A percentile compares a stretch with the other conserved stretches of the same genome.
These are phyloP conservation scores for Platycheirus rosarum DNA, from an alignment of 2,888 invertebrate species.

Conservation along the genomic window DNA sequence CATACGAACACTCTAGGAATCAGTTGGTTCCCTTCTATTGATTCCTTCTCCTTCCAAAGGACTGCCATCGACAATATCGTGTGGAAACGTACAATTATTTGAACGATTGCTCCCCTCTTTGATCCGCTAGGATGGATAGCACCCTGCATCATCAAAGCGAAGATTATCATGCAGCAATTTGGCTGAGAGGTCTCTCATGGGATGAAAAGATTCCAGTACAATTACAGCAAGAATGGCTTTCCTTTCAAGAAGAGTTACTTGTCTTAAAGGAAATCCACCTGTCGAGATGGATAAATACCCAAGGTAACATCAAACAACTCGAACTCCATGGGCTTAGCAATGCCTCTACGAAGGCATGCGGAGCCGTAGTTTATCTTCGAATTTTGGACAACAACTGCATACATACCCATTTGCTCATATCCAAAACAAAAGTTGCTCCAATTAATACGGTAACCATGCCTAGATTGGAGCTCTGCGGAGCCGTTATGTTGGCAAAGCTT, in stretches of 20 bases:
- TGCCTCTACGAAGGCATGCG: constrained; percentile 7
- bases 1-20: neutral
- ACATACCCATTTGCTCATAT: neutral
- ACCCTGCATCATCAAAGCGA: neutral
- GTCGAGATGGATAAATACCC: constrained; percentile 5
- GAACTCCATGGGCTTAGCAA: constrained; percentile 15
- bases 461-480: too few species aligned
- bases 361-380: constrained; percentile 4
- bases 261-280: neutral
- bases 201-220: neutral
- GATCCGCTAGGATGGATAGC: constrained; percentile 4
- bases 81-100: neutral
- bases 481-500: too few species aligned
- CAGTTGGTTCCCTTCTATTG: neutral
- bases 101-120: neutral
- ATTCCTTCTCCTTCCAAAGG: too few species aligned
- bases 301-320: neutral
- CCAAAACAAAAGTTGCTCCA: neutral
- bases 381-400: neutral
- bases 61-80: neutral
- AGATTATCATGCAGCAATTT: neutral
- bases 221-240: neutral
- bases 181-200: neutral
- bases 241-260: neutral
- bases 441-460: neutral